Evolutionary conservation across 2,797 vertebrate genomes (phyloP), one percentile per base, ranked within the genome.

Genomic region (Morelia viridis): DNA sequence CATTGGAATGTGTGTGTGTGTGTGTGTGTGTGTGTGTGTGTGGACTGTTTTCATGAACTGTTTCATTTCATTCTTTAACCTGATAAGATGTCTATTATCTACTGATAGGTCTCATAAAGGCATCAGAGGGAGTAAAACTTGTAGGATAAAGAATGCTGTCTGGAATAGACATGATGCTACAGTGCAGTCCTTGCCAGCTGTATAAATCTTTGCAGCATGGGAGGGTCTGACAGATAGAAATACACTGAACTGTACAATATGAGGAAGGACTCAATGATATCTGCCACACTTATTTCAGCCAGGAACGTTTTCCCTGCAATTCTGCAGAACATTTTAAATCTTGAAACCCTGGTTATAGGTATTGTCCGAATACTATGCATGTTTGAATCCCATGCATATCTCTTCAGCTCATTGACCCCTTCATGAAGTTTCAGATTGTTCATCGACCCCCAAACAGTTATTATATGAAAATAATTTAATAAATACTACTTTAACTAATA

Each of bases 161-260:
- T 60, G 90, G 26, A 57, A 28, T 83, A 19, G 91, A 92, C 94
- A 50, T 28, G 0, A 91, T 90, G 58, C 90, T 87, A 91, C 83
- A 93, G 50, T 76, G 90, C 58, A 83, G 24, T 89, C 58, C 83
- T 89, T 76, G 90, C 80, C 89, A 87, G 92, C 87, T 89, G 65
- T 58, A 90, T 91, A 83, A 87, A 90, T 93, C 88, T 92, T 6
- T 50, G 13, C 41, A 85, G 62, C 41, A 83, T 62, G 26, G 22
- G 93, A 88, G 57, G 24, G n/a, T 11, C 57, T 96, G 64, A 84
- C 28, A 15, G 9, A n/a, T 0, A 0, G 57, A 12, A 93, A 71
- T 22, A n/a, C 85, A 92, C 11, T 92, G 90, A 94, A 0, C 0
- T 91, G 57, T 22, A 0, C 5, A 90, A 35, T 92, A 65, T 4